A percentile compares a stretch with the other conserved stretches of the same genome.
phyloP scores from a whole-genome alignment of 2,888 invertebrate genomes.

The Caenorhabditis sp. region DNA sequence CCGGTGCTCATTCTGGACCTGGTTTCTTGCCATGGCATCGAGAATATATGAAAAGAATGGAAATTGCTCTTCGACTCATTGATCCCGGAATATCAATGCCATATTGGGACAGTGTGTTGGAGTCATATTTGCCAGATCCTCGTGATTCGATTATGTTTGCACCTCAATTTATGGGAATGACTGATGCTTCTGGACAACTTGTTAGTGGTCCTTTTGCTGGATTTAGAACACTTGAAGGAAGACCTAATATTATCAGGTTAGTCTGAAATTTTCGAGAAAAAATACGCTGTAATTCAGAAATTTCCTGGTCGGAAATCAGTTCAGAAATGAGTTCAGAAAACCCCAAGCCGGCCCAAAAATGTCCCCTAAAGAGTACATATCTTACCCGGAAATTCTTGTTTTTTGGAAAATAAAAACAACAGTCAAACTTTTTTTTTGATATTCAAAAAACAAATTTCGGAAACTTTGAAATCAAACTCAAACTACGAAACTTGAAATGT shows the following conservation, averaged over 20 bases:
- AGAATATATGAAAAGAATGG: slow-evolving; percentile 66
- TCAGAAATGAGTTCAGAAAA: no score
- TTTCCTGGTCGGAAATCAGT: no score
- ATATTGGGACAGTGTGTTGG: slow-evolving; percentile 71
- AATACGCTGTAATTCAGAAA: no score
- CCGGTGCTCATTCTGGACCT: slow-evolving; percentile 68
- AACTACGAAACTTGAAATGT: no score
- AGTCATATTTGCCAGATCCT: slow-evolving; percentile 62
- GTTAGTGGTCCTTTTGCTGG: slow-evolving; percentile 61
- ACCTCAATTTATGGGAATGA: slow-evolving; percentile 56
- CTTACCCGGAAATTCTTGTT: no score
- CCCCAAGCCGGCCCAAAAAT: no score
- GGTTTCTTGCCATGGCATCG: slow-evolving; percentile 69
- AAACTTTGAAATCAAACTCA: no score
- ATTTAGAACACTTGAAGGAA: slow-evolving; percentile 65
- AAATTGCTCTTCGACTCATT: slow-evolving; percentile 67
- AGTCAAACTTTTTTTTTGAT: no score
- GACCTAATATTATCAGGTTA: slow-evolving; percentile 56
- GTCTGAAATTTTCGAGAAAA: no score
- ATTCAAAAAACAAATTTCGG: no score
- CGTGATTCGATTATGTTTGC: slow-evolving; percentile 65
- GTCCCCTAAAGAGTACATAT: no score
- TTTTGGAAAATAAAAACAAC: no score
- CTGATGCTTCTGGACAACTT: slow-evolving; percentile 54
- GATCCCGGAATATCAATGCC: slow-evolving; percentile 71